A percentile compares a stretch with the other conserved stretches of the same genome.
phyloP scores from a whole-genome alignment of 2,888 invertebrate species.

The Caenorhabditis parvicauda region DNA sequence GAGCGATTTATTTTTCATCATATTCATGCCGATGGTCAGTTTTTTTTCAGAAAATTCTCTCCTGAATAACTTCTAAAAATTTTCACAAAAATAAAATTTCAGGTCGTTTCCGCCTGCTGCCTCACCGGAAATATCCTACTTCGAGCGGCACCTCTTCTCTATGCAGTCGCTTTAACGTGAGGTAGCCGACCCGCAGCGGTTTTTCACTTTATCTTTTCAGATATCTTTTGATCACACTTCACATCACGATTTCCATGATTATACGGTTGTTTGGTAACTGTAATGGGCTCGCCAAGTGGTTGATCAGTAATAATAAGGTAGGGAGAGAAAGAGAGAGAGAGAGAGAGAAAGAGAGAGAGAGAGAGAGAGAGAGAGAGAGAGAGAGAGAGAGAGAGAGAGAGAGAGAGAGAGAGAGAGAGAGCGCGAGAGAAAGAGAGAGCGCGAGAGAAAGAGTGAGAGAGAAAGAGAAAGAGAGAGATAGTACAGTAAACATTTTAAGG shows the following conservation, averaged over 20 bases:
- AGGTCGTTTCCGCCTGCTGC: constrained; percentile 12
- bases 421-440: too few species aligned
- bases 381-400: too few species aligned
- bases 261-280: constrained; percentile 13
- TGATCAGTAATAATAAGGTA: constrained; percentile 15
- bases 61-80: neutral
- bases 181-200: neutral
- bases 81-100: neutral
- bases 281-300: constrained; percentile 12
- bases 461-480: too few species aligned
- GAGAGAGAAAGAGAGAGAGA: too few species aligned
- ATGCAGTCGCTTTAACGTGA: constrained; percentile 14
- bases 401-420: too few species aligned
- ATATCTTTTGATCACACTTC: constrained; percentile 16
- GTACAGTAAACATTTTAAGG: constrained; percentile 4
- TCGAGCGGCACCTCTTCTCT: constrained; percentile 12
- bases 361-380: too few species aligned
- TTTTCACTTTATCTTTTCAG: neutral
- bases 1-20: constrained; percentile 17
- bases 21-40: constrained; percentile 17
- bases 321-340: neutral
- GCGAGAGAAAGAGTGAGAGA: too few species aligned
- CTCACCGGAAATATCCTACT: constrained; percentile 14
- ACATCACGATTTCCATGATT: constrained; percentile 13
- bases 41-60: neutral